Percentiles rank a stretch among this genome's conserved stretches.
phyloP scores from a whole-genome alignment of 2,888 invertebrate species.

The Drosophila merina region DNA sequence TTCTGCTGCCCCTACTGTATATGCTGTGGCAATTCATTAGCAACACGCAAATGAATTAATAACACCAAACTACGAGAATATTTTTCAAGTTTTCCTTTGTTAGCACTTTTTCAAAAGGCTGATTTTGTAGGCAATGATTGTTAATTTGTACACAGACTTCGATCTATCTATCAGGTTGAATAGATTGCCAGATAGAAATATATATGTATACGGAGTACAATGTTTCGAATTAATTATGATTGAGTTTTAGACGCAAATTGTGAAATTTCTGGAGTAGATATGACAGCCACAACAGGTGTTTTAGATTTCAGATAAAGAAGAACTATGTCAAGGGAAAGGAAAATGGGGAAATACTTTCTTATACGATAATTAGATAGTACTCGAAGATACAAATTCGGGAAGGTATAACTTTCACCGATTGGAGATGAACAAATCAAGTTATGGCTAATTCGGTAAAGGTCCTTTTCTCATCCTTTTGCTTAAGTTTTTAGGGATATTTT shows the following conservation, averaged over 20 bases:
- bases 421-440: too few species aligned
- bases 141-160: slow-evolving; percentile 12
- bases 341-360: background rate
- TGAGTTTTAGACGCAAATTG: slow-evolving; percentile 8
- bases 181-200: slow-evolving; percentile 21
- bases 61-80: slow-evolving; percentile 72
- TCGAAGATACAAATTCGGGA: too few species aligned
- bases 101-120: slow-evolving; percentile 26
- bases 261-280: background rate
- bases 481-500: too few species aligned
- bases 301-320: background rate
- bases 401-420: too few species aligned
- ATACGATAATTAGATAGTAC: background rate
- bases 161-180: slow-evolving; percentile 22
- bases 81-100: slow-evolving; percentile 45
- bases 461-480: too few species aligned
- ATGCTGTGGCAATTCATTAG: slow-evolving; percentile 61
- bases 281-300: slow-evolving; percentile 17
- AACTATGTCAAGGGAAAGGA: background rate
- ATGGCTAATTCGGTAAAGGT: too few species aligned
- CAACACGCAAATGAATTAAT: slow-evolving; percentile 69
- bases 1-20: background rate
- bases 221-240: slow-evolving; percentile 38
- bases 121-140: slow-evolving; percentile 20
- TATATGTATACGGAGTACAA: slow-evolving; percentile 6